phyloP scores from a whole-genome alignment of 2,113 vertebrate species.

The Rhinogobius similis region DNA sequence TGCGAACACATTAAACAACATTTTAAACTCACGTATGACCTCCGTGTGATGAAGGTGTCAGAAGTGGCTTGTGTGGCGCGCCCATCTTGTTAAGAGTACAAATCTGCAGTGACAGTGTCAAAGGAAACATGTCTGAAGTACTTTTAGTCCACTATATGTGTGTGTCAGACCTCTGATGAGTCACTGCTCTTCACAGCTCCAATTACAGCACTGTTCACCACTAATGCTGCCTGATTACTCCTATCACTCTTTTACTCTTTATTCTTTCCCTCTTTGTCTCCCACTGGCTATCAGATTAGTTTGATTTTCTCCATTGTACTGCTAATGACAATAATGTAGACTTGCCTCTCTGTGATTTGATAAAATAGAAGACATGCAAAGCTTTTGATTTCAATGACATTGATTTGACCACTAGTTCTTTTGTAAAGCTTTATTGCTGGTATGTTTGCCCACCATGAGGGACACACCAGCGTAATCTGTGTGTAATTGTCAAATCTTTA shows the following conservation, averaged over 20 bases:
- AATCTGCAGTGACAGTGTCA: constrained; percentile 1
- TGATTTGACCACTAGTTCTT: background rate
- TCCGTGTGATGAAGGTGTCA: background rate
- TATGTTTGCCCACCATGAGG: background rate
- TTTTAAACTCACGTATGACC: background rate
- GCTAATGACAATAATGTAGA: background rate
- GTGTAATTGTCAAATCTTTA: no score
- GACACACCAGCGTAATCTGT: no score
- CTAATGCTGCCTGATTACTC: constrained; percentile 60
- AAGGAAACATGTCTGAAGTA: background rate
- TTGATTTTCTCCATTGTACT: constrained; percentile 24
- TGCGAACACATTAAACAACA: background rate
- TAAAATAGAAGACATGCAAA: background rate
- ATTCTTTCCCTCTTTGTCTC: constrained; percentile 1
- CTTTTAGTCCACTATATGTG: constrained; percentile 1
- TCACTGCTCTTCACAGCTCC: constrained; percentile 52
- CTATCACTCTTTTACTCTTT: constrained; percentile 41
- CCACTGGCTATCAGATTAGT: constrained; percentile 13
- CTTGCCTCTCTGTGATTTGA: background rate
- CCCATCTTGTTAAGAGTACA: background rate
- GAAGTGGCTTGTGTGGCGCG: background rate
- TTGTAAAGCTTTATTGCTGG: background rate
- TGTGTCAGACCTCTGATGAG: constrained; percentile 34
- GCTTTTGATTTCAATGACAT: background rate
- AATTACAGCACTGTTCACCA: constrained; percentile 49